phyloP scores from a whole-genome alignment of 2,888 invertebrate species.

The Conops quadrifasciatus region DNA sequence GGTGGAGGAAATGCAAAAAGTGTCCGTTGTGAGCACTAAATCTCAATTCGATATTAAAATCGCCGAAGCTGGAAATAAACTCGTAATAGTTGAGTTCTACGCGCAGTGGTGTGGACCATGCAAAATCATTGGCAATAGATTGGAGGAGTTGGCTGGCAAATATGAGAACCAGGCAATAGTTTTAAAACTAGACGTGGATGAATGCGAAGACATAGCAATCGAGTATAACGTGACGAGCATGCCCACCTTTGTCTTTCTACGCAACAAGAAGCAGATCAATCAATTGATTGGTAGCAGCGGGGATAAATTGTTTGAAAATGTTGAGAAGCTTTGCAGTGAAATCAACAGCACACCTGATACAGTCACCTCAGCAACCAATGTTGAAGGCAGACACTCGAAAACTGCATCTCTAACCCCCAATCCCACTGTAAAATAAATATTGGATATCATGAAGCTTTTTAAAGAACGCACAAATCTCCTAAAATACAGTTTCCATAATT shows the following conservation, averaged over 20 bases:
- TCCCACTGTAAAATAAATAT: neutral
- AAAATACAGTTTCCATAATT: too few relatives aligned
- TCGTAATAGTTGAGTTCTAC: conserved; percentile 89
- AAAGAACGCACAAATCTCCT: too few relatives aligned
- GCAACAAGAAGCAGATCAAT: conserved; percentile 40
- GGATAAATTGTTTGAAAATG: conserved; percentile 34
- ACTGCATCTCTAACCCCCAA: neutral
- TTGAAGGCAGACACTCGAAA: neutral
- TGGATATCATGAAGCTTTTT: neutral
- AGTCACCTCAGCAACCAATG: neutral
- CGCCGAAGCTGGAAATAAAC: conserved; percentile 76
- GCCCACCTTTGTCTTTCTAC: conserved; percentile 43
- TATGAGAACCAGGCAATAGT: conserved; percentile 41
- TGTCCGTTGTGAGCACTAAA: conserved; percentile 59
- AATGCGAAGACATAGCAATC: conserved; percentile 42
- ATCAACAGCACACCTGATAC: neutral
- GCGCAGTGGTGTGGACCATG: conserved; percentile 61
- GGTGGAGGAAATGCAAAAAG: conserved; percentile 18
- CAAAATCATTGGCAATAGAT: conserved; percentile 43
- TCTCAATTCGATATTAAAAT: conserved; percentile 75
- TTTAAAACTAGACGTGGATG: conserved; percentile 47
- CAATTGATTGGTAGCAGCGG: conserved; percentile 40
- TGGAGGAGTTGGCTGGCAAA: conserved; percentile 36
- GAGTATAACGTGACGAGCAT: conserved; percentile 45
- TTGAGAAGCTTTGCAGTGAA: conserved; percentile 27